Percentiles rank a stretch among this genome's conserved stretches.
These are phyloP conservation scores for Tokudaia tokunoshimensis DNA, from an alignment of 2,797 vertebrate species.

Conservation along the genomic window DNA sequence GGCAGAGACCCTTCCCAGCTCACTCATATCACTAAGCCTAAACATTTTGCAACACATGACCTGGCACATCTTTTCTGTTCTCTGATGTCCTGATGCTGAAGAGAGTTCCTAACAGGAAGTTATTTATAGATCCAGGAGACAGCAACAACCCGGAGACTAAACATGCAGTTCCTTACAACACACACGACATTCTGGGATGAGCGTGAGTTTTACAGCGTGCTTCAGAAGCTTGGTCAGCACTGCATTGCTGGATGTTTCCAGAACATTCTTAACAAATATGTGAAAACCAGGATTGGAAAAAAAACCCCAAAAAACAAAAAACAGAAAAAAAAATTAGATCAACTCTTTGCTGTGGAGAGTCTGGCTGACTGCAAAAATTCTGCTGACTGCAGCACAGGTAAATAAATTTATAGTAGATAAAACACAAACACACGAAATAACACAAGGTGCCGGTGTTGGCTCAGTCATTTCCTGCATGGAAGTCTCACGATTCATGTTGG, in stretches of 20 bases:
- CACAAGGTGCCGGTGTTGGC: not conserved
- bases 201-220: not conserved
- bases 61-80: not conserved
- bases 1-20: not conserved
- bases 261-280: constrained; percentile 8
- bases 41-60: not conserved
- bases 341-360: not conserved
- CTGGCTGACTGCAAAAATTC: not conserved
- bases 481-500: constrained; percentile 1
- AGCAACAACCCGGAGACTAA: constrained; percentile 38
- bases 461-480: not conserved
- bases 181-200: not conserved
- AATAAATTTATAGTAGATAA: constrained; percentile 40
- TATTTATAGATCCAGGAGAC: not conserved
- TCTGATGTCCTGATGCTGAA: not conserved
- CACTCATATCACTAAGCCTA: not conserved
- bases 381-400: not conserved
- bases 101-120: not conserved
- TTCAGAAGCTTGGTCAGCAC: not conserved
- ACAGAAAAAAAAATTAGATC: not conserved
- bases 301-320: not conserved
- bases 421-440: not conserved
- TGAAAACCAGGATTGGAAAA: constrained; percentile 39
- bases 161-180: not conserved
- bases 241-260: not conserved